Evolutionary conservation across 2,113 vertebrate species (phyloP).

Genomic region (Charina bottae): DNA sequence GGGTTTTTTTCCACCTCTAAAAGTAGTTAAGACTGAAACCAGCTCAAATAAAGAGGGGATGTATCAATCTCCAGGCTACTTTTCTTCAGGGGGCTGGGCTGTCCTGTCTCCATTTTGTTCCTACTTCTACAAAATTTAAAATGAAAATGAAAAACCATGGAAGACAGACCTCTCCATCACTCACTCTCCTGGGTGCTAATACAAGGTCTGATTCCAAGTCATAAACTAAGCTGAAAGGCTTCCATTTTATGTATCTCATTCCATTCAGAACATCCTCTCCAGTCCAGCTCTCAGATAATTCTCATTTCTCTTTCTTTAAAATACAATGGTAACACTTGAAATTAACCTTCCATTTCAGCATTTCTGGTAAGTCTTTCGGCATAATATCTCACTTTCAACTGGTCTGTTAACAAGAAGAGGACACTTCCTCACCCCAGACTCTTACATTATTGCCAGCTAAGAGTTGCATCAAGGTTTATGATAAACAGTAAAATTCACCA

Average conservation of each 20-base stretch:
- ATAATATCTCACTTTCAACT: slow-evolving; percentile 21
- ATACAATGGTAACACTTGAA: neutral
- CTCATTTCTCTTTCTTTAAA: neutral
- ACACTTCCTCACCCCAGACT: slow-evolving; percentile 35
- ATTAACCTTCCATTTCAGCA: neutral
- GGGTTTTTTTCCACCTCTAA: no score
- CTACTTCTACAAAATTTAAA: neutral
- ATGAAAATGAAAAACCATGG: neutral
- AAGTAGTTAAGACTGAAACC: no score
- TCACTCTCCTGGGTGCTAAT: neutral
- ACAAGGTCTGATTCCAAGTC: neutral
- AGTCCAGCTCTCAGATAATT: neutral
- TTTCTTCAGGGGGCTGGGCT: no score
- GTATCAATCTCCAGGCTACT: no score
- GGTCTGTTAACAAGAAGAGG: slow-evolving; percentile 31
- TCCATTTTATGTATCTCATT: neutral
- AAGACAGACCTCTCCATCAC: neutral
- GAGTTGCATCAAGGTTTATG: slow-evolving; percentile 44
- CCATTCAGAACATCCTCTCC: neutral
- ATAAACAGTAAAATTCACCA: slow-evolving; percentile 48
- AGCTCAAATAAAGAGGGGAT: no score
- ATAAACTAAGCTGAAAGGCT: neutral
- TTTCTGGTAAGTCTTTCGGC: neutral
- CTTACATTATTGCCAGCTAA: slow-evolving; percentile 48
- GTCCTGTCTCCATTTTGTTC: neutral